phyloP scores from a whole-genome alignment of 2,888 invertebrate genomes.

The Conus canariensis region DNA sequence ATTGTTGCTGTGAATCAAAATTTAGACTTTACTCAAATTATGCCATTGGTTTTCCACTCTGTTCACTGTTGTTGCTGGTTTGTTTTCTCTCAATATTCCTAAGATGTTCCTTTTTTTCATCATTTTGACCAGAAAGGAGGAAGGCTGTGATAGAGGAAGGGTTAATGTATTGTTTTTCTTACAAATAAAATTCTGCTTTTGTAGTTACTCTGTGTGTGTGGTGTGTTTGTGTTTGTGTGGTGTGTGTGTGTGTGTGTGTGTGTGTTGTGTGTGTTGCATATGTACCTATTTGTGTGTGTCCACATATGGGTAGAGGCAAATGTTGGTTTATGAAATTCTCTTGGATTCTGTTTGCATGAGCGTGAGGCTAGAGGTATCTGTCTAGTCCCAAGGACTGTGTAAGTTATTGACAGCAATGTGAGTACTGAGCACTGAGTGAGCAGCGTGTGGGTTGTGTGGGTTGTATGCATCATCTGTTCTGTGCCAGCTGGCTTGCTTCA shows the following conservation, averaged over 20 bases:
- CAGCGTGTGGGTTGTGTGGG: conserved; percentile 12
- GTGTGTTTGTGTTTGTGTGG: neutral
- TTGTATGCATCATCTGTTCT: neutral
- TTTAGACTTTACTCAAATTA: too few relatives aligned
- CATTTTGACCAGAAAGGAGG: too few relatives aligned
- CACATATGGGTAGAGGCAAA: neutral
- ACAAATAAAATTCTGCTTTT: neutral
- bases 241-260: conserved; percentile 14
- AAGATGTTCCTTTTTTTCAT: too few relatives aligned
- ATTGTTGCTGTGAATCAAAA: too few relatives aligned
- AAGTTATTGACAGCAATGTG: neutral
- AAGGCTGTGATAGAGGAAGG: too few relatives aligned
- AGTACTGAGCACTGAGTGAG: conserved; percentile 18
- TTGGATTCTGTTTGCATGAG: conserved; percentile 28
- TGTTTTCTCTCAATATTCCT: too few relatives aligned
- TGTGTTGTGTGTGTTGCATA: neutral
- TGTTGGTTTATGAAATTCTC: neutral
- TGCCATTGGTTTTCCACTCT: too few relatives aligned
- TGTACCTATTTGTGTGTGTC: neutral
- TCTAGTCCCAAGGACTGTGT: neutral
- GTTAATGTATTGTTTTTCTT: neutral
- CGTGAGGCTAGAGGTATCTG: neutral
- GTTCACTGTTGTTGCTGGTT: too few relatives aligned
- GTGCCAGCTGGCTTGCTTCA: neutral
- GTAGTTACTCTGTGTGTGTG: neutral